phyloP scores from a whole-genome alignment of 2,797 vertebrate genomes.

The Pseudochaenichthys georgianus region DNA sequence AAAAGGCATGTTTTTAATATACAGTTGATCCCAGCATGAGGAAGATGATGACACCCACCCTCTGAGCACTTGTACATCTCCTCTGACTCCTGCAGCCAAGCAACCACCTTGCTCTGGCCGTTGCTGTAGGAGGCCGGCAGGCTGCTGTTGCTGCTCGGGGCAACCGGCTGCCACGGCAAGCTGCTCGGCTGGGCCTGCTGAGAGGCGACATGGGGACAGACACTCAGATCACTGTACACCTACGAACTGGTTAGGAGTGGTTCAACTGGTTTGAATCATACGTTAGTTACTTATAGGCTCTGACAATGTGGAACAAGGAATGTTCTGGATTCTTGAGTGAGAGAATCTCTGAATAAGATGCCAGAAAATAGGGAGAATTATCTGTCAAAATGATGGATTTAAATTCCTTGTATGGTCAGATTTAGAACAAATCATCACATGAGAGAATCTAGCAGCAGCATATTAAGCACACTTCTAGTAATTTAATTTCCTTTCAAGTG shows the following conservation, averaged over 20 bases:
- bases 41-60: conserved; percentile 83
- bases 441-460: background rate
- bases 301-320: background rate
- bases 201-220: conserved; percentile 17
- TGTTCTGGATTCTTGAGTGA: background rate
- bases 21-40: conserved; percentile 28
- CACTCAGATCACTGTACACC: background rate
- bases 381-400: background rate
- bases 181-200: conserved; percentile 89
- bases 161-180: conserved; percentile 89
- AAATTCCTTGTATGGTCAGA: background rate
- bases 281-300: background rate
- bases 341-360: background rate
- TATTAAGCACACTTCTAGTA: background rate
- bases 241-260: background rate
- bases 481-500: background rate
- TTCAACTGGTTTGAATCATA: background rate
- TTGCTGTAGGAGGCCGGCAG: conserved; percentile 95
- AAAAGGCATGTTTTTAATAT: conserved; percentile 41
- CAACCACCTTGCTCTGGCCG: conserved; percentile 96
- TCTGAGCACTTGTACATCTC: conserved; percentile 99
- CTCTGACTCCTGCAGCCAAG: conserved; percentile 98
- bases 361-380: background rate
- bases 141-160: conserved; percentile 87
- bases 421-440: background rate